Percentiles rank a stretch among this genome's conserved stretches.
phyloP scores from a whole-genome alignment of 2,113 vertebrate genomes.

The Prunella fulvescens region DNA sequence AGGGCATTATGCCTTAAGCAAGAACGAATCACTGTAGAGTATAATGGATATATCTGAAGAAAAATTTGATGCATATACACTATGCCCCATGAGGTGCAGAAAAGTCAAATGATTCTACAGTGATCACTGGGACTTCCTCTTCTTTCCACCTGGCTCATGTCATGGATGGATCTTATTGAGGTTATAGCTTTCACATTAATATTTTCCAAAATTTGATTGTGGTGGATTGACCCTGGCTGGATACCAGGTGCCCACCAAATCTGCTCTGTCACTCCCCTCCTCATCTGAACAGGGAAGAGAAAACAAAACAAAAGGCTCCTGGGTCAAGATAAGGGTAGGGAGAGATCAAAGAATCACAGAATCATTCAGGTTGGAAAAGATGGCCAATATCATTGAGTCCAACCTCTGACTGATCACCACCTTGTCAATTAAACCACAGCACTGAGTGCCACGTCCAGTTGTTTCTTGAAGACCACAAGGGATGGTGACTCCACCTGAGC shows the following conservation, averaged over 20 bases:
- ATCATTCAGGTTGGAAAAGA: not conserved
- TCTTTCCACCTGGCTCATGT: not conserved
- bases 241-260: not conserved
- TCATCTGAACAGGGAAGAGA: not conserved
- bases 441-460: fast-evolving
- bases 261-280: not conserved
- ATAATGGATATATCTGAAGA: not conserved
- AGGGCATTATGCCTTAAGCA: not conserved
- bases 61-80: not conserved
- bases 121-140: not conserved
- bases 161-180: not conserved
- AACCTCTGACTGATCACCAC: not conserved
- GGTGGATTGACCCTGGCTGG: not conserved
- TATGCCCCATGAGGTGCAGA: not conserved
- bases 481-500: not conserved
- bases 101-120: not conserved
- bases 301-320: not conserved
- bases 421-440: not conserved
- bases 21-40: not conserved
- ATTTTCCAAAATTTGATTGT: not conserved
- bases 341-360: not conserved
- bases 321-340: not conserved
- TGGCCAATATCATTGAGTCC: fast-evolving
- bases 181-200: not conserved
- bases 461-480: not conserved